Percentiles rank a stretch among this genome's conserved stretches.
Conservation (phyloP, 1,140 invertebrate genomes). For the Drosophila parabipectinata region DNA sequence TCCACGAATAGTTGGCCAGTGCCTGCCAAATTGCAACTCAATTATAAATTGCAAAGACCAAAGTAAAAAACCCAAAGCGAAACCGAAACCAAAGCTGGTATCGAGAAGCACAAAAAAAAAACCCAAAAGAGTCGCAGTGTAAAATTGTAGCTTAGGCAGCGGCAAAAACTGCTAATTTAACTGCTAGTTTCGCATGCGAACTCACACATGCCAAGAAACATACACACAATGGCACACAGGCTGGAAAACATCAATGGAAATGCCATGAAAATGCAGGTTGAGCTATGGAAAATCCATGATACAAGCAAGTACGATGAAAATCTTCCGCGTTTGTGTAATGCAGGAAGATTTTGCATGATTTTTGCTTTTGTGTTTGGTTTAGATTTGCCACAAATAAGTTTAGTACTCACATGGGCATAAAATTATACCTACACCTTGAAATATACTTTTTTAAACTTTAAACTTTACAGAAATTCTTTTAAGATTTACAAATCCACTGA, state of each 20-base stretch:
- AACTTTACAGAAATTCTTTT: no score
- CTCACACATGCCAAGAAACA: constrained; percentile 11
- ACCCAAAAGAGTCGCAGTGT: constrained; percentile 49
- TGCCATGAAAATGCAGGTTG: constrained; percentile 71
- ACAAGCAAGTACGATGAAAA: constrained; percentile 63
- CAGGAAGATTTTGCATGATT: constrained; percentile 76
- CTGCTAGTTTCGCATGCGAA: constrained; percentile 72
- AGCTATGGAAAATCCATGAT: constrained; percentile 72
- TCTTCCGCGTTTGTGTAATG: constrained; percentile 82
- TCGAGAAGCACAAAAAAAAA: constrained; percentile 15
- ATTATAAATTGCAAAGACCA: constrained; percentile 76
- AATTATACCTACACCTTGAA: neutral
- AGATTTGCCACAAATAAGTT: neutral
- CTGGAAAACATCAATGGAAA: constrained; percentile 66
- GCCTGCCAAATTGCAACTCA: constrained; percentile 80
- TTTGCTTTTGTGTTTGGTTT: constrained; percentile 48
- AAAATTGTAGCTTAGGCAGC: constrained; percentile 64
- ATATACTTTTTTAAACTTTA: neutral
- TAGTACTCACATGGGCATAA: neutral
- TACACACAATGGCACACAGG: neutral
- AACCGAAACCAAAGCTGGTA: constrained; percentile 27
- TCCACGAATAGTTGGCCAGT: constrained; percentile 62
- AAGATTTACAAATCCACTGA: no score
- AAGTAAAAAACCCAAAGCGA: constrained; percentile 33
- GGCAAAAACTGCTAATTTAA: constrained; percentile 77